These are phyloP conservation scores for Pungitius pungitius DNA, from an alignment of 2,113 vertebrate genomes.

Conservation along the genomic window DNA sequence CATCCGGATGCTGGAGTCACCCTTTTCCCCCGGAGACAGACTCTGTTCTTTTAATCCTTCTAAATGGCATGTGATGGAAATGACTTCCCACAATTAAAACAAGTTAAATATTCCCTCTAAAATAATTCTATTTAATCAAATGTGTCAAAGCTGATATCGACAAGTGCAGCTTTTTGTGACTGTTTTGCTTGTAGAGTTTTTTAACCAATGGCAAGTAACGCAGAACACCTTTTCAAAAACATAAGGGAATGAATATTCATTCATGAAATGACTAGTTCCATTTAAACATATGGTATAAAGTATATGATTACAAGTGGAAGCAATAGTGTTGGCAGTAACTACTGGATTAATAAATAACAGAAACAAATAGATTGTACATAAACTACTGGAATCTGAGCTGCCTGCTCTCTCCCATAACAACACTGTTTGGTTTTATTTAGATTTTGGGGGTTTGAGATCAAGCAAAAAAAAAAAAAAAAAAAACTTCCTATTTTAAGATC, in stretches of 20 bases:
- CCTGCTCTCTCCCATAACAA: background rate
- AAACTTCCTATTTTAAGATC: background rate
- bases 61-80: constrained; percentile 25
- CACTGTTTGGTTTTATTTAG: background rate
- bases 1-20: constrained; percentile 40
- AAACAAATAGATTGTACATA: background rate
- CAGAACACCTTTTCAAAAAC: too few relatives aligned
- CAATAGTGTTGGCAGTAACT: background rate
- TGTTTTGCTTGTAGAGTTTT: background rate
- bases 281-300: constrained; percentile 3
- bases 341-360: background rate
- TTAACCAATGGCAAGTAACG: background rate
- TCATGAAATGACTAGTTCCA: constrained; percentile 25
- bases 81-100: background rate
- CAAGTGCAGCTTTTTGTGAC: background rate
- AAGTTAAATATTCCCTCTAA: background rate
- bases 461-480: too few relatives aligned
- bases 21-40: constrained; percentile 23
- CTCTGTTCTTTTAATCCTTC: constrained; percentile 41
- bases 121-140: background rate
- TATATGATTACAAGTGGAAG: background rate
- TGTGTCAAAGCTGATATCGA: background rate
- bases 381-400: background rate
- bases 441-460: constrained; percentile 6
- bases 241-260: constrained; percentile 23